Percentiles rank a stretch among this genome's conserved stretches.
Conservation (phyloP, 1,140 invertebrate species). For the Drosophila baimaii region DNA sequence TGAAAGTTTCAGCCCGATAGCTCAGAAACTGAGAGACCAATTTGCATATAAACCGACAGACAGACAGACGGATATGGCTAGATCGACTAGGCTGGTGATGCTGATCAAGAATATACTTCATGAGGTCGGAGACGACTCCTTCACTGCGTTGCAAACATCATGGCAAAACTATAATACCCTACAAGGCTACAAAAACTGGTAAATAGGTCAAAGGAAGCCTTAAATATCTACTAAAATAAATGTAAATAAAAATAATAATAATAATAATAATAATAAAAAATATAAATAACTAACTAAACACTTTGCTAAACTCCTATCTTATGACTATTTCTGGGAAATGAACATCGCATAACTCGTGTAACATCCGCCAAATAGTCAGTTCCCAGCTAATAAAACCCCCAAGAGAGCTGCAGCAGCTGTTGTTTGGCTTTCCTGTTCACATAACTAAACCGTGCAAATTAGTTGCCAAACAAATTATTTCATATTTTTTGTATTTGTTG, state of each 20-base stretch:
- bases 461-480: constrained; percentile 63
- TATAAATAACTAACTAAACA: neutral
- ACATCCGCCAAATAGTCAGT: constrained; percentile 27
- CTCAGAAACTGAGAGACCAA: no score
- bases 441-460: constrained; percentile 64
- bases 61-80: no score
- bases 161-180: no score
- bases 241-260: no score
- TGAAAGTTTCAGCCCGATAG: no score
- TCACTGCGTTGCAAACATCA: no score
- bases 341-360: neutral
- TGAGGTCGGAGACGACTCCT: no score
- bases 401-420: constrained; percentile 40
- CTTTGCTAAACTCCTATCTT: neutral
- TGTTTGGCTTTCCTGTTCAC: constrained; percentile 46
- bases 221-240: neutral
- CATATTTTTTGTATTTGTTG: constrained; percentile 35
- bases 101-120: no score
- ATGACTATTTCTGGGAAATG: neutral
- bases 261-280: no score
- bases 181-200: no score
- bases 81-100: no score
- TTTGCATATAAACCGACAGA: no score
- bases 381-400: constrained; percentile 21
- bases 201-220: neutral